Base-by-base conservation (phyloP, 2,113 vertebrate genomes). In the Pseudolaguvia tuberculata region DNA sequence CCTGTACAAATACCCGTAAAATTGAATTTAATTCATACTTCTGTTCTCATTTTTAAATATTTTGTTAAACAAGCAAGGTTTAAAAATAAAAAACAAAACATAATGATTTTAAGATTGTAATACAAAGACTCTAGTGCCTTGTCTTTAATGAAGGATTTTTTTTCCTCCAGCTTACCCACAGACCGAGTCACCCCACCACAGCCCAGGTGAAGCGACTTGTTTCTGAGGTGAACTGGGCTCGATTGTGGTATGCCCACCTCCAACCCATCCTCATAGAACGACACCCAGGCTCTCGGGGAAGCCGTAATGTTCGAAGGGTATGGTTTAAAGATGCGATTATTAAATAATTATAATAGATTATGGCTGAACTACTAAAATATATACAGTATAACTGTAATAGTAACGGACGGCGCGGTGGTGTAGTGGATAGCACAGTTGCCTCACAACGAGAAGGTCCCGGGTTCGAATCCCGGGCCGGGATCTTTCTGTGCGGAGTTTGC, bases 191-290 rank as follows among this genome's bases (percentile, higher is more conserved):
- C 72, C 86, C 87, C 51, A 85, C 91, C 0, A 81, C 87, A 6
- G 76, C 87, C 55, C 90, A 88, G 61, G 83, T 96, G 47, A 88
- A 85, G 58, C 84, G 79, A 2, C 87, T 96, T 70, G 83, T 87
- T 55, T 89, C 89, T 10, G 90, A 88, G 81, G 89, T 94, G 47
- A 89, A 93, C 0, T 83, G 88, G 1, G 72, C 82, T 21, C 91
- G 93, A 11, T 85, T 96, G 39, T 95, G 93, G 94, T 86, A 88
- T 53, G 86, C 84, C 53, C 88, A 90, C 59, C 84, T 96, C 80
- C 88, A 83, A 45, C 92, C 93, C 5, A 88, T 96, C 79, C 86
- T 96, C 8, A 87, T 89, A 39, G 91, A 94, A 75, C 84, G 94
- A 57, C 87, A 90, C 0, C 91, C 94, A 0, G 94, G 93, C n/a